Evolutionary conservation across 53 echinoderm and acorn worm species (phyloP).

Genomic region (Echinarachnius parma): DNA sequence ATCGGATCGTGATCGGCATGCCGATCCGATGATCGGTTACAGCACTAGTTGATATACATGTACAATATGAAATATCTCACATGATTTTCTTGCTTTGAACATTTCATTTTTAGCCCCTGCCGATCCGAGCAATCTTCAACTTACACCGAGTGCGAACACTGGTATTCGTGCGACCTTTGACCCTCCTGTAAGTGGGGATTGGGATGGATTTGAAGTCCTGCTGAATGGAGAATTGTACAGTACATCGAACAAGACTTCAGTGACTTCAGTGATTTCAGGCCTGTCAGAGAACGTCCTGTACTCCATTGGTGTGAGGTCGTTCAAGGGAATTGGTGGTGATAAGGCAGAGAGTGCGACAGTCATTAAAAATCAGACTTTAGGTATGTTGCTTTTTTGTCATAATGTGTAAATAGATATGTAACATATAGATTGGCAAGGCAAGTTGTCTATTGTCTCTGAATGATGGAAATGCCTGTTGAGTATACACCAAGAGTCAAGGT

Average conservation of each 20-base stretch:
- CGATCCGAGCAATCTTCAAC: background rate
- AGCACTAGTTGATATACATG: too few species aligned
- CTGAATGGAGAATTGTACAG: background rate
- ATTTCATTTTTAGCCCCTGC: slow-evolving; percentile 11
- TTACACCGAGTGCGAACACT: background rate
- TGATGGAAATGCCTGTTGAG: too few species aligned
- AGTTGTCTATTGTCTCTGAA: too few species aligned
- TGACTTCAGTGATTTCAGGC: background rate
- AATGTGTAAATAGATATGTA: too few species aligned
- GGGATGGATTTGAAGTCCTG: slow-evolving; percentile 2
- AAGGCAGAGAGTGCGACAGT: background rate
- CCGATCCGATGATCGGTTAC: too few species aligned
- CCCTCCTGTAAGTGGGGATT: background rate
- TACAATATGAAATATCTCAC: too few species aligned
- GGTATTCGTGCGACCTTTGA: background rate
- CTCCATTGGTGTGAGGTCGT: slow-evolving; percentile 1
- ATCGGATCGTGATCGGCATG: too few species aligned
- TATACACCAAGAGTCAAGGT: too few species aligned
- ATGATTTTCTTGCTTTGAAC: too few species aligned
- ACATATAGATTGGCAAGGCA: too few species aligned
- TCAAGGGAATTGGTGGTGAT: slow-evolving; percentile 9
- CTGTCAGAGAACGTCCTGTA: background rate
- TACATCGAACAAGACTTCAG: background rate
- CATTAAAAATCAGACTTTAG: background rate
- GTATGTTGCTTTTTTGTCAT: background rate